Evolutionary conservation across 1,140 invertebrate species (phyloP), one percentile per base, ranked within the genome.

Genomic region (Ceratina japonica): DNA sequence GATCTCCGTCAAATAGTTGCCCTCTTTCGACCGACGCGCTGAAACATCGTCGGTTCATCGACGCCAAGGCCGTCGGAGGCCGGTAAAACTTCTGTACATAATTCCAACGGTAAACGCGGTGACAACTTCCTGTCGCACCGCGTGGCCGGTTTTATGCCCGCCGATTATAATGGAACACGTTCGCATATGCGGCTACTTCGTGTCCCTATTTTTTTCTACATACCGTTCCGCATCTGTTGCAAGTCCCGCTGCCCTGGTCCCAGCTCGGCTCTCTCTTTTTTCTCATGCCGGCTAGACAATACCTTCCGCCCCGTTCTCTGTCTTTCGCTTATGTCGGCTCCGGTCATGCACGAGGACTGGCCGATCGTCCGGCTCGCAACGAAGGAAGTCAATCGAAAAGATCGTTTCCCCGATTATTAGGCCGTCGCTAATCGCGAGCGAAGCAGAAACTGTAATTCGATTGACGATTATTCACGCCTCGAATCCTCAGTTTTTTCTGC

Each of bases 171-270:
- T 44, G 20, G 58, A 31, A 31, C 59, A 24, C 56, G 49, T 31
- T 82, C 64, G 59, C 69, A 73, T 71, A 78, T 76, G 58, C 54
- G 62, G 61, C 31, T 56, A 49, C 49, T 66, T 69, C 66, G 59
- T 71, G 75, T 77, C 58, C 68, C 58, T 71, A 77, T 71, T 52
- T 71, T 27, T 59, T 56, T 74, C 56, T 18, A 65, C 76, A 84
- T 75, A 83, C 78, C 75, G 66, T 75, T 70, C 27, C 66, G 71
- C 82, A 84, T 84, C 82, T 84, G 82, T 84, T 80, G 56, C 63
- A 61, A 64, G 70, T 77, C 59, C 62, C 65, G 62, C 27, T 82
- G 68, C 64, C 75, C 69, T 63, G 68, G 64, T 65, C 75, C 75
- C 71, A 82, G 70, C 64, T 66, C 74, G 56, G 75, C 71, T 72